Conservation (phyloP, 2,797 vertebrate genomes). For the Apogon hyalosoma region DNA sequence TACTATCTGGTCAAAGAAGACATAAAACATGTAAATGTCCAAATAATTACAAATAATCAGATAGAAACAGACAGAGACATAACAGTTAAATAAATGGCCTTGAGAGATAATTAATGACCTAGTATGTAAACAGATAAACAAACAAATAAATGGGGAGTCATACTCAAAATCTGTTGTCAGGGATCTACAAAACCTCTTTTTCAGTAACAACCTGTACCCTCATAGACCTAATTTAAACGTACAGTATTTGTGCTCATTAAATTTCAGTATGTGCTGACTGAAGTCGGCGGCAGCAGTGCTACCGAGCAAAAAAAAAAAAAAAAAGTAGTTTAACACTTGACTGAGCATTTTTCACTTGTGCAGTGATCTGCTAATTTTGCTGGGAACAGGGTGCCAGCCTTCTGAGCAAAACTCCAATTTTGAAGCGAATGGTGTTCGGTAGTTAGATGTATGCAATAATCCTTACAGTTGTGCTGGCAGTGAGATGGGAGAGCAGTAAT, state of each 20-base stretch:
- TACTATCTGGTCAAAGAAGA: no score
- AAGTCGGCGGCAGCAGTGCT: slow-evolving; percentile 5
- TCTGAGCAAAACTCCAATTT: slow-evolving; percentile 24
- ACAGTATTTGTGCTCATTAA: slow-evolving; percentile 3
- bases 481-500: slow-evolving; percentile 37
- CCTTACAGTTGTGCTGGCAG: slow-evolving; percentile 29
- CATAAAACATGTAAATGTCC: no score
- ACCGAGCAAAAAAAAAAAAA: background rate
- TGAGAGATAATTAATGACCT: no score
- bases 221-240: background rate
- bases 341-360: slow-evolving; percentile 3
- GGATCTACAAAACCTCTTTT: slow-evolving; percentile 6
- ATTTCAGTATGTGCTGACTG: background rate
- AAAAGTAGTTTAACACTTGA: background rate
- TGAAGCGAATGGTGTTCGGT: background rate
- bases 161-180: slow-evolving; percentile 26
- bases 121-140: no score
- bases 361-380: slow-evolving; percentile 2
- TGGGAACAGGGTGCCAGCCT: slow-evolving; percentile 3
- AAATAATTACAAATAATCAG: no score
- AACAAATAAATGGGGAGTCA: background rate
- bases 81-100: no score
- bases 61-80: no score
- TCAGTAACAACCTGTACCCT: slow-evolving; percentile 4
- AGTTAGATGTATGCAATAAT: slow-evolving; percentile 25